A percentile compares a stretch with the other conserved stretches of the same genome.
Conservation (phyloP, 1,140 invertebrate species). For the Bombus confusus region DNA sequence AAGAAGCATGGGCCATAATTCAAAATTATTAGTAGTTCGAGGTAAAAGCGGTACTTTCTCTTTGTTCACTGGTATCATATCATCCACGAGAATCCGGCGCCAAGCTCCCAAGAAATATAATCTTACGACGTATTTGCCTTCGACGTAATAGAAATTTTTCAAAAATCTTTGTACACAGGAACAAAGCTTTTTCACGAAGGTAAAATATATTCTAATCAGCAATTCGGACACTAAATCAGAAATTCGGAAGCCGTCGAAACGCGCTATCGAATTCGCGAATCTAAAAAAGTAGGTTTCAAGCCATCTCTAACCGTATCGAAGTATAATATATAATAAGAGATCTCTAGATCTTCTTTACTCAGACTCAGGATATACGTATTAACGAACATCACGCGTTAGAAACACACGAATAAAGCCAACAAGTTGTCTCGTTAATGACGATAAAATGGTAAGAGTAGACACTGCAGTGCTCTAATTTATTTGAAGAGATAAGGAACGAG, state of each 20-base stretch:
- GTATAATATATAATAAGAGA: no score
- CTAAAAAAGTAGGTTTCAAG: no score
- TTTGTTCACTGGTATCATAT: slow-evolving; percentile 66
- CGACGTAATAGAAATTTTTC: slow-evolving; percentile 1
- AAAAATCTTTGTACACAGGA: not conserved
- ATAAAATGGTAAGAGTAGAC: not conserved
- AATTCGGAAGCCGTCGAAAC: no score
- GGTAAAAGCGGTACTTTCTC: slow-evolving; percentile 63
- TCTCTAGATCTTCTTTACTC: no score
- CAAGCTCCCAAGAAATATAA: slow-evolving; percentile 69
- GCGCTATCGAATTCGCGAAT: no score
- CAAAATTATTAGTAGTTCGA: slow-evolving; percentile 56
- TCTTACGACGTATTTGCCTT: slow-evolving; percentile 71
- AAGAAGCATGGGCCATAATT: slow-evolving; percentile 72
- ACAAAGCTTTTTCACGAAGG: not conserved
- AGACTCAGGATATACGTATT: no score
- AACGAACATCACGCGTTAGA: no score
- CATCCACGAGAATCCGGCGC: slow-evolving; percentile 68
- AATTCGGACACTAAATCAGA: no score
- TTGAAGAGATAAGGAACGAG: not conserved
- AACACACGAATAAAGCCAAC: no score
- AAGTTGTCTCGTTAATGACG: no score
- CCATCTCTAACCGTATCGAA: no score
- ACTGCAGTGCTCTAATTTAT: not conserved
- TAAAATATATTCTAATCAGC: no score